phyloP scores from a whole-genome alignment of 2,113 vertebrate species.

The Budorcas taxicolor region DNA sequence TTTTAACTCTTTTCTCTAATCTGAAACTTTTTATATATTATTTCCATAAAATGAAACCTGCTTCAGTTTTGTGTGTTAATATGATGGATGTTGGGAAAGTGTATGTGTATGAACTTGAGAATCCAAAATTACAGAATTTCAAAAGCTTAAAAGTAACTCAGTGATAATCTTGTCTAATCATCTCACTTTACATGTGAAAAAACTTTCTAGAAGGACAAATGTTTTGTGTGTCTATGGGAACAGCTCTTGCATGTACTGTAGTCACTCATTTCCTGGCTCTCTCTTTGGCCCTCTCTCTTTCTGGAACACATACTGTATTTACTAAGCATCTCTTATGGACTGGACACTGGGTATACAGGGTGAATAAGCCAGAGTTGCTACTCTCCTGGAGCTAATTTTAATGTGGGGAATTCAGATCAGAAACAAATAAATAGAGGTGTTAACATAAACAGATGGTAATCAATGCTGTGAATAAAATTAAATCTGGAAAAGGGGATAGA shows the following conservation, averaged over 20 bases:
- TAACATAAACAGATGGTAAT: neutral
- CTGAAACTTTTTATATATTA: neutral
- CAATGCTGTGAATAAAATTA: neutral
- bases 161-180: neutral
- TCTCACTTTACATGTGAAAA: neutral
- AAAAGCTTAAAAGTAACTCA: neutral
- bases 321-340: neutral
- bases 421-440: neutral
- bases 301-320: neutral
- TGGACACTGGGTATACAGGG: neutral
- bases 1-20: neutral
- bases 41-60: neutral
- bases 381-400: neutral
- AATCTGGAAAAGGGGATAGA: neutral
- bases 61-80: neutral
- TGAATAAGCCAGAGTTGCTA: neutral
- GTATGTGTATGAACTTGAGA: neutral
- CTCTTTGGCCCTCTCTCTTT: neutral
- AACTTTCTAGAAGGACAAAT: neutral
- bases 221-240: neutral
- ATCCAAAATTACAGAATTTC: neutral
- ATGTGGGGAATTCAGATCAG: neutral
- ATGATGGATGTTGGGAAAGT: neutral
- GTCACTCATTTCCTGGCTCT: neutral
- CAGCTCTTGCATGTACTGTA: accelerated